Base-by-base conservation (phyloP, 64 coral and sea anemone genomes). In the Hydrozoanthus tunicans region DNA sequence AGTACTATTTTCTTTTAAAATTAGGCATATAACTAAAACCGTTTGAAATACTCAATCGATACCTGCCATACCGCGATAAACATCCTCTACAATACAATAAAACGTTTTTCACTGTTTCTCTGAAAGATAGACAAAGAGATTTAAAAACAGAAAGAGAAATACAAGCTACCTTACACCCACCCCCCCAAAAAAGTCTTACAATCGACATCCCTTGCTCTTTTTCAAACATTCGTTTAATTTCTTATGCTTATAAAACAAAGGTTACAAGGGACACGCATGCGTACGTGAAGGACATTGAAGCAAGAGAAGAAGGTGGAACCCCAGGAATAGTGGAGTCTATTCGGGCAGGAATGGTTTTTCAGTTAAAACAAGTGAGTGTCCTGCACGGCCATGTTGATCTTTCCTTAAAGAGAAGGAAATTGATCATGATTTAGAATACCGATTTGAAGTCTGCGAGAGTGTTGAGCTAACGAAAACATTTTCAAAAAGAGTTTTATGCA, bases 251-350 rank as follows among this genome's bases (percentile, higher is more conserved):
- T 76, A 53, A 76, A 76, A 43, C 32, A 43, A 26, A 76, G 72
- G 97, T 99, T 32, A 99, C 97, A 66, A 86, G 94, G 25, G 94
- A 99, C 23, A 94, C 92, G 9, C 96, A 98, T 75, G 78, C 93
- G 10, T 98, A 98, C 56, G 59, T 98, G 25, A 95, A 95, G 89
- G 93, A 98, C 89, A 93, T 98, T 52, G 96, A 98, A 86, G 81
- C 80, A 58, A 90, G 97, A 70, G 94, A 99, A 59, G 97, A 99
- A 80, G 96, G 96, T 51, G 96, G 96, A n/a, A 98, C 96, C 43
- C 96, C 96, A 85, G 96, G 91, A 3, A 98, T 98, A 79, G 92
- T 98, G 6, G 96, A 98, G 89, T 98, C 96, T 15, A 95, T 98
- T 81, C 81, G 96, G 59, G 94, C 96, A 66, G 96, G 96, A 24